Base-by-base conservation (phyloP, 1,140 invertebrate species). In the Dolichoris vasculosae region DNA sequence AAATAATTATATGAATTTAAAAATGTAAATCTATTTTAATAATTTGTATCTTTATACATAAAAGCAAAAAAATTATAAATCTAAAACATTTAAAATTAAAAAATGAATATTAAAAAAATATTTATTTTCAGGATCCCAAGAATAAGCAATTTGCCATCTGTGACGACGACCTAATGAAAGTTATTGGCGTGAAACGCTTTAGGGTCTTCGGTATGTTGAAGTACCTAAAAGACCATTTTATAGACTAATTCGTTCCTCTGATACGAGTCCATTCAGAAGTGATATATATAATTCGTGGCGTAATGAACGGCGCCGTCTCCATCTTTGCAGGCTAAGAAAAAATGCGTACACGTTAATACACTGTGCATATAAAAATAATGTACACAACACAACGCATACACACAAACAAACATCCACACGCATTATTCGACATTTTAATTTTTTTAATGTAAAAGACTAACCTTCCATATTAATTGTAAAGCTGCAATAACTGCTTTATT, bases 151-250 rank as follows among this genome's bases (percentile, higher is more conserved):
- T 96, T 90, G 97, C 97, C 71, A 97, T 98, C 88, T 99, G 98
- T 93, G 97, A 99, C 91, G 97, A 98, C 69, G 97, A 98, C 83
- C 93, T 99, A 26, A 94, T 96, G 91, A 97, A 97, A 93, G 96
- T 99, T 71, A 97, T 99, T 91, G 97, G 97, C 35, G 96, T 97
- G 0, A 97, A 98, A 91, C 96, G 97, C 87, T 98, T 98, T 95
- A 95, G 97, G 89, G 98, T 97, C 63, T 98, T 98, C 88, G 97
- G 97, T 88, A 98, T 98, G 97, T 97, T 99, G 96, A 98, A 98
- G 92, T 97, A 97, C 92, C 94, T 99, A 86, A 98, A 98, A 93
- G 95, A 96, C 87, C 97, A 99, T 93, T 98, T 99, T 94, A 93
- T 96, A 90, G 95, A 96, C 89, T 96, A 96, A 94, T 92, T 89